These are phyloP conservation scores for Abrostola tripartita DNA, from an alignment of 2,888 invertebrate genomes.

Conservation along the genomic window DNA sequence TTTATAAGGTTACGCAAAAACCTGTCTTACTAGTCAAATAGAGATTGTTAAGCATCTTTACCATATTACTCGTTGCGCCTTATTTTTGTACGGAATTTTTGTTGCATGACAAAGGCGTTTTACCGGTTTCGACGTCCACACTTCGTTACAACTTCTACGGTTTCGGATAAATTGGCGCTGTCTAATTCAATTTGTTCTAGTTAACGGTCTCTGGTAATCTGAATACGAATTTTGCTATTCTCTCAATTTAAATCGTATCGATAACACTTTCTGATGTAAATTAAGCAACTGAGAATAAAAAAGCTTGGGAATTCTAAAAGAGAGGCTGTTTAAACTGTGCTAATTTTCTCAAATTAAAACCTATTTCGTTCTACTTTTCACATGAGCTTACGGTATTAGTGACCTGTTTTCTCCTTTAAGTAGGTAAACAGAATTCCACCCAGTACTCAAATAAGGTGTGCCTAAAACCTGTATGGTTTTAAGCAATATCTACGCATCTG, in stretches of 20 bases:
- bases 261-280: no score
- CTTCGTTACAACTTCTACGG: conserved; percentile 51
- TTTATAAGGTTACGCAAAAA: conserved; percentile 19
- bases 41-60: conserved; percentile 23
- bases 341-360: no score
- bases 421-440: conserved; percentile 9
- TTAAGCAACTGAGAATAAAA: no score
- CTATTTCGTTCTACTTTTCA: no score
- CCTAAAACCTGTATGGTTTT: conserved; percentile 3
- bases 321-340: no score
- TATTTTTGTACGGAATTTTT: conserved; percentile 59
- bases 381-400: neutral
- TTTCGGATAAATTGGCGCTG: conserved; percentile 30
- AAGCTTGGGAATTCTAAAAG: no score
- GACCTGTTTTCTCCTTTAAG: conserved; percentile 15
- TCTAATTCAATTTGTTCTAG: conserved; percentile 42
- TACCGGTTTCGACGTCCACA: conserved; percentile 60
- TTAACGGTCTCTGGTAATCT: conserved; percentile 24
- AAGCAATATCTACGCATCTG: conserved; percentile 4
- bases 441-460: conserved; percentile 7
- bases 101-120: conserved; percentile 64
- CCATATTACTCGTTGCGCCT: conserved; percentile 44
- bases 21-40: conserved; percentile 7
- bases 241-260: conserved; percentile 4
- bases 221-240: conserved; percentile 9